These are phyloP conservation scores for Drosophila koepferae DNA, from an alignment of 2,888 invertebrate species.

Conservation along the genomic window DNA sequence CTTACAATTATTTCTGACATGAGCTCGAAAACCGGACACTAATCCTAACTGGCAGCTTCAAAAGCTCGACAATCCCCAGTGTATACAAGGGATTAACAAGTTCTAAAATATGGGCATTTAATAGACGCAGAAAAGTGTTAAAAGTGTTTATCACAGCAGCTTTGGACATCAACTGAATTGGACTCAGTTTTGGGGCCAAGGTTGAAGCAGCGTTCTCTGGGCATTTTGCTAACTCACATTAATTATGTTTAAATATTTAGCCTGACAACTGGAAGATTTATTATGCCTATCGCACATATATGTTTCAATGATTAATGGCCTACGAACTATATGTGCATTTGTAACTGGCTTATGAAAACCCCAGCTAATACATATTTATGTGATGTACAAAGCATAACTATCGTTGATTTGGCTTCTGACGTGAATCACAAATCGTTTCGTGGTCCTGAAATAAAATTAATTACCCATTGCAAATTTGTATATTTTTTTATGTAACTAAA, in stretches of 20 bases:
- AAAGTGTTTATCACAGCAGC: conserved; percentile 21
- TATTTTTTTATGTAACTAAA: too few species aligned
- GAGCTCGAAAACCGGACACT: conserved; percentile 13
- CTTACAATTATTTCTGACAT: conserved; percentile 21
- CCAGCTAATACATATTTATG: conserved; percentile 10
- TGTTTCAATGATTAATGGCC: conserved; percentile 18
- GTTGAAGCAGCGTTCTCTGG: conserved; percentile 9
- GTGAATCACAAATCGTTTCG: too few species aligned
- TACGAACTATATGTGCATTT: conserved; percentile 1
- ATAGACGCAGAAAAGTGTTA: conserved; percentile 18
- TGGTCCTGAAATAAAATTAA: neutral
- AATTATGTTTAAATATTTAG: conserved; percentile 38
- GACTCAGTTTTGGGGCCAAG: conserved; percentile 2
- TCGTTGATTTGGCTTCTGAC: neutral
- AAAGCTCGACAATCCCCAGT: conserved; percentile 29
- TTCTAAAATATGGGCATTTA: conserved; percentile 17
- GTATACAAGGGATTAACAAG: conserved; percentile 24
- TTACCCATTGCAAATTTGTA: neutral
- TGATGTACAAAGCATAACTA: neutral
- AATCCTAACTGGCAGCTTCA: conserved; percentile 37
- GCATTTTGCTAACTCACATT: conserved; percentile 27
- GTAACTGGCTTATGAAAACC: neutral
- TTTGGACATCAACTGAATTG: conserved; percentile 16
- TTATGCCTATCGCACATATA: conserved; percentile 27
- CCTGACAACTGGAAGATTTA: conserved; percentile 52